Evolutionary conservation across 2,113 vertebrate genomes (phyloP).

Genomic region (Saguinus midas): DNA sequence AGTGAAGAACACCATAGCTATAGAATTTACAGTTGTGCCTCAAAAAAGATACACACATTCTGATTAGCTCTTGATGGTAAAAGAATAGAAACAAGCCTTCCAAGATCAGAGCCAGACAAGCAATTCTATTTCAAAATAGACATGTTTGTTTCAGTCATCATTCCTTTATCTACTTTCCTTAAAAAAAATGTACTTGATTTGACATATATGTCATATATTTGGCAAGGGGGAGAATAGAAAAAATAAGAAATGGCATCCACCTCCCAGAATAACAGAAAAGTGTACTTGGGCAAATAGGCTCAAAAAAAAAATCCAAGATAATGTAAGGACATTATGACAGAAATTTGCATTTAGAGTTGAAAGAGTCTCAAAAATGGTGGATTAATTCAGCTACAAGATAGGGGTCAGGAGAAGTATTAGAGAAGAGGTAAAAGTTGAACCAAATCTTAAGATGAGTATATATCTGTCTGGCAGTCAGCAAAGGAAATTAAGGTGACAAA

Average conservation of each 20-base stretch:
- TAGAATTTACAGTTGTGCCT: background rate
- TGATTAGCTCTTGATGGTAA: background rate
- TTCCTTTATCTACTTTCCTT: slow-evolving; percentile 14
- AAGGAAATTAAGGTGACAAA: background rate
- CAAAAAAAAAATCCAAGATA: slow-evolving; percentile 19
- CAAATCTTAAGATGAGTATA: background rate
- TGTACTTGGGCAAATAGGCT: background rate
- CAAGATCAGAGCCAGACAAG: slow-evolving; percentile 29
- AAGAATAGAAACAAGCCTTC: slow-evolving; percentile 18
- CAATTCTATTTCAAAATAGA: slow-evolving; percentile 42
- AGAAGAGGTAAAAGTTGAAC: background rate
- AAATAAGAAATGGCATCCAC: background rate
- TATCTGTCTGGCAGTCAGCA: background rate
- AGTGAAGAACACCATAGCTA: slow-evolving; percentile 50
- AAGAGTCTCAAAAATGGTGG: background rate
- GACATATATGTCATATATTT: background rate
- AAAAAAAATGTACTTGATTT: slow-evolving; percentile 1
- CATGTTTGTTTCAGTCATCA: background rate
- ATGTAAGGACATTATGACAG: background rate
- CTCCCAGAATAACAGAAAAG: background rate
- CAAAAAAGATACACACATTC: background rate
- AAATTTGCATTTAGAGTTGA: background rate
- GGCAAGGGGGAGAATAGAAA: background rate
- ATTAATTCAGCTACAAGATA: background rate
- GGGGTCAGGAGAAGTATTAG: background rate